Evolutionary conservation across 1,140 invertebrate species (phyloP), one percentile per base, ranked within the genome.

Genomic region (Pogonomyrmex barbatus): DNA sequence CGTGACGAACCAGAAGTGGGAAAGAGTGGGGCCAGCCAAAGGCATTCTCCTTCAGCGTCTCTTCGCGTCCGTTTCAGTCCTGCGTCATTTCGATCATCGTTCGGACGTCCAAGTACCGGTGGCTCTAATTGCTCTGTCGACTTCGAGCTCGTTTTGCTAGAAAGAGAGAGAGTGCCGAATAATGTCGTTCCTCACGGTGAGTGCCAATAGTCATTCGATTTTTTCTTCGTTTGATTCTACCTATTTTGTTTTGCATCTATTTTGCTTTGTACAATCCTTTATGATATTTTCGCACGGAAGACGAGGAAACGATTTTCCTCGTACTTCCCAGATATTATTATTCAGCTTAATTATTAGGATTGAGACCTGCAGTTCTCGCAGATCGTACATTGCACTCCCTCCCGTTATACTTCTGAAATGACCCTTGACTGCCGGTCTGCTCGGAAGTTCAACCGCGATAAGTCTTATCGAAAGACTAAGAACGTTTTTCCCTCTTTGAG

Each of bases 361-460:
- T 2, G 24, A 8, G 0, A 33, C 17, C 30, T 54, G 45, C n/a
- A n/a, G 5, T 2, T 67, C 1, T 54, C 1, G 4, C 30, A 45
- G 9, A 70, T 60, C 4, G 2, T 30, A 17, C 17, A 39, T 54
- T 8, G 9, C 42, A 24, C 4, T 24, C 24, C 24, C 24, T 24
- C 5, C 54, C 14, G 52, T 54, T 45, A 12, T 4, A 36, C 1
- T 47, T 2, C 4, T 63, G n/a, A 14, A 36, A 47, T 60, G 54
- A 83, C 79, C 42, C 2, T 45, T 68, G 75, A 47, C 30, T 47
- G 45, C 33, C 30, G 33, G 39, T 24, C 24, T 79, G n/a, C 33
- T 50, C 54, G 17, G 30, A 73, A 82, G 79, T 82, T 81, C 68
- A 83, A 83, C 68, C 54, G 79, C 68, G 79, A 83, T 83, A 83